Percentiles rank a stretch among this genome's conserved stretches.
These are phyloP conservation scores for Rousettus leschenaultii DNA, from an alignment of 2,113 vertebrate genomes.

Conservation along the genomic window DNA sequence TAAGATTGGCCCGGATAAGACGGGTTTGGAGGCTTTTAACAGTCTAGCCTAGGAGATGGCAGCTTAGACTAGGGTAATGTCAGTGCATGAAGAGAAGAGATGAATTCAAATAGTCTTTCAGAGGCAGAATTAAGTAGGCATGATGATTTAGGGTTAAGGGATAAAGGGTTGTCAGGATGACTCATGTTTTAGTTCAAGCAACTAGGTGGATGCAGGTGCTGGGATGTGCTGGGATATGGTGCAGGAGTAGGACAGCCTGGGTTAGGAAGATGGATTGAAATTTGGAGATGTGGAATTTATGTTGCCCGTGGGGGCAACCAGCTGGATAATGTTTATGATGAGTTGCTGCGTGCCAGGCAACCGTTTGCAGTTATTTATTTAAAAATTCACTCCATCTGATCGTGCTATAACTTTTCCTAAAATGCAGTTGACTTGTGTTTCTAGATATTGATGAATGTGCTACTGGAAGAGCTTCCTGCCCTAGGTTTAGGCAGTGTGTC, in stretches of 20 bases:
- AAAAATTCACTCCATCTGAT: not conserved
- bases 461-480: slow-evolving; percentile 89
- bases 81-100: not conserved
- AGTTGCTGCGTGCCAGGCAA: not conserved
- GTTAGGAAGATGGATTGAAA: not conserved
- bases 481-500: slow-evolving; percentile 92
- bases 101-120: not conserved
- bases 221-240: not conserved
- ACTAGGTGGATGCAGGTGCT: too few species aligned
- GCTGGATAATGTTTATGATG: not conserved
- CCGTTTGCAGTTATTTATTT: not conserved
- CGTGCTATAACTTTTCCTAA: not conserved
- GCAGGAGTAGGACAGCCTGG: not conserved
- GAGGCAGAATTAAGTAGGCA: not conserved
- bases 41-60: too few species aligned
- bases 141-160: not conserved
- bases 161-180: not conserved
- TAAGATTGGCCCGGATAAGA: not conserved
- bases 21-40: not conserved
- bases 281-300: not conserved
- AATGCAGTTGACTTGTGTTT: slow-evolving; percentile 46
- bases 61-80: not conserved
- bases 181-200: not conserved
- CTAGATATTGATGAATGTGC: slow-evolving; percentile 96
- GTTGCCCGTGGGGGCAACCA: not conserved